Evolutionary conservation across 2,888 invertebrate genomes (phyloP).

Genomic region (Phytoseiulus persimilis): DNA sequence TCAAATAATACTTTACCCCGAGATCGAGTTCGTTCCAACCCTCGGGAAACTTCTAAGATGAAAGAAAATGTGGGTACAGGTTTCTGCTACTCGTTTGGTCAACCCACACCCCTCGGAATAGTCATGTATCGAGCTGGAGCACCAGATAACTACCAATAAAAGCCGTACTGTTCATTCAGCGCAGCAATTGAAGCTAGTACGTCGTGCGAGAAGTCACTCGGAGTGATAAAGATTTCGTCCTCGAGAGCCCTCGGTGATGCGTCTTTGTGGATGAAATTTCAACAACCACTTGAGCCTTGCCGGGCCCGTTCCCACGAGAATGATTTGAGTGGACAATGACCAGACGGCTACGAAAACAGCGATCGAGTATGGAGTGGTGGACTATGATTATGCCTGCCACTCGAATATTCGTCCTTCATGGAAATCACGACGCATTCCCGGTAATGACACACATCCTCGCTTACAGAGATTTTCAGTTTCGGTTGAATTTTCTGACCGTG

Average conservation of each 20-base stretch:
- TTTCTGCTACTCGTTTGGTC: background rate
- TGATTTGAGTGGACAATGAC: no score
- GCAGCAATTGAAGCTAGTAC: background rate
- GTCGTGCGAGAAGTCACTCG: background rate
- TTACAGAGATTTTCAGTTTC: background rate
- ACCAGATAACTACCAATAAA: background rate
- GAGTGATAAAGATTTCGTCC: background rate
- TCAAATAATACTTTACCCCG: no score
- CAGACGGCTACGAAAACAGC: no score
- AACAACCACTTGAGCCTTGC: background rate
- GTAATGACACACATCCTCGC: background rate
- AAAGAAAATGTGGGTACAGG: no score
- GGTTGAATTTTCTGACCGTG: background rate
- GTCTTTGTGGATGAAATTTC: background rate
- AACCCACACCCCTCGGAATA: background rate
- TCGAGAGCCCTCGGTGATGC: background rate
- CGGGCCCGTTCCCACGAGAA: no score
- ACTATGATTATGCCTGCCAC: no score
- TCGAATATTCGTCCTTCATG: no score
- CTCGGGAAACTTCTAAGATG: no score
- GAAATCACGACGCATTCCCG: no score
- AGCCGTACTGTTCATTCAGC: background rate
- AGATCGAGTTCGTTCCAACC: no score
- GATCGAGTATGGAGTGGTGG: no score
- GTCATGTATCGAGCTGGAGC: background rate